Conservation (phyloP, 2,888 invertebrate species). For the Choreutis nemorana region DNA sequence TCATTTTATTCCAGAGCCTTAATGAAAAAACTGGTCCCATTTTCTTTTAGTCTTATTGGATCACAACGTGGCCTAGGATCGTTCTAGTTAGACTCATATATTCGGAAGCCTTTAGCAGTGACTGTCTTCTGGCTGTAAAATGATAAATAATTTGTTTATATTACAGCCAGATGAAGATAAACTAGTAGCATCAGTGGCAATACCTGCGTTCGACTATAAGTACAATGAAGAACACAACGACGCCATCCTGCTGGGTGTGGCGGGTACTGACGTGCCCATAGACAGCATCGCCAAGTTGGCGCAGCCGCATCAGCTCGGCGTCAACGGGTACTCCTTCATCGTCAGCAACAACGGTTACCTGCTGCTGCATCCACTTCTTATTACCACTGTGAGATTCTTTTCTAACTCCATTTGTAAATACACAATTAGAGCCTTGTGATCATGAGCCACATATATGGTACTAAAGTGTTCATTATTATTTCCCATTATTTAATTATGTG, state of each 20-base stretch:
- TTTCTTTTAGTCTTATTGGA: too few relatives aligned
- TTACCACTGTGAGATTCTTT: conserved; percentile 77
- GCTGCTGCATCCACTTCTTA: conserved; percentile 91
- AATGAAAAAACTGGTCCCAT: too few relatives aligned
- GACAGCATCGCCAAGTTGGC: conserved; percentile 90
- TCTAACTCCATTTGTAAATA: too few relatives aligned
- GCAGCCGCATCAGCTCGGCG: conserved; percentile 92
- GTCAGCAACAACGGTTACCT: conserved; percentile 97
- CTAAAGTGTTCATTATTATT: too few relatives aligned
- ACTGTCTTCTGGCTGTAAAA: not conserved
- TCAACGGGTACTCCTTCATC: conserved; percentile 95
- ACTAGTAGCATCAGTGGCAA: conserved; percentile 89
- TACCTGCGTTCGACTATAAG: conserved; percentile 88
- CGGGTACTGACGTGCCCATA: conserved; percentile 94
- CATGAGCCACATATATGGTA: too few relatives aligned
- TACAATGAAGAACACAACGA: conserved; percentile 67
- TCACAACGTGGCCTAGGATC: too few relatives aligned
- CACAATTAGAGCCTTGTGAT: too few relatives aligned
- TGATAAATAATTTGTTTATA: conserved; percentile 3
- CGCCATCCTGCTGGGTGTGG: conserved; percentile 90
- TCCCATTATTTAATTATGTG: too few relatives aligned
- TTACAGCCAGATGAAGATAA: conserved; percentile 63
- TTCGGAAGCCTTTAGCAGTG: not conserved
- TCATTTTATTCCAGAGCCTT: too few relatives aligned
- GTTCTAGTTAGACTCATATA: too few relatives aligned